Evolutionary conservation across 2,797 vertebrate genomes (phyloP).

Genomic region (Mus caroli): DNA sequence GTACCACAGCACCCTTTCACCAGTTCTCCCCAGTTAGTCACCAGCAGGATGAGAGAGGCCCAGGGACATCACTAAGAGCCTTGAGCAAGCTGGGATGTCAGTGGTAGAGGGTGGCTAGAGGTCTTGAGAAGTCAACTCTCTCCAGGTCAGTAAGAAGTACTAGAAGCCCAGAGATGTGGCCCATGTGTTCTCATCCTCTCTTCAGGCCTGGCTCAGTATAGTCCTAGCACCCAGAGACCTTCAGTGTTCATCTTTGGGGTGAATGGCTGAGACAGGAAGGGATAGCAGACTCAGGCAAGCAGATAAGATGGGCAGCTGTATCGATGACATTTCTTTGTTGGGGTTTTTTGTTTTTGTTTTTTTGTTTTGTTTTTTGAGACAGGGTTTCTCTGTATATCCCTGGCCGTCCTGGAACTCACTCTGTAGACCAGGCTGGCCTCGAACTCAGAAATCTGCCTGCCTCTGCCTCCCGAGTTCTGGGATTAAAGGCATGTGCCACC

Average conservation of each 20-base stretch:
- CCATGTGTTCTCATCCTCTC: neutral
- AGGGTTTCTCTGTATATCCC: too few relatives aligned
- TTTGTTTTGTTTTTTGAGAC: too few relatives aligned
- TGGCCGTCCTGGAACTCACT: too few relatives aligned
- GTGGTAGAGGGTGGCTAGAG: neutral
- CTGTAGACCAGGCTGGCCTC: too few relatives aligned
- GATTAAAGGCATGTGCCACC: too few relatives aligned
- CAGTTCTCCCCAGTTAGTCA: too few relatives aligned
- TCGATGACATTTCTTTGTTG: neutral
- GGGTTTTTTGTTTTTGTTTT: too few relatives aligned
- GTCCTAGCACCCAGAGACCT: neutral
- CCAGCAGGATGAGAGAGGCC: neutral
- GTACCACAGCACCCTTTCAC: accelerated
- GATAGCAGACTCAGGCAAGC: neutral
- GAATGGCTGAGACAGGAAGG: neutral
- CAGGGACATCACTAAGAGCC: neutral
- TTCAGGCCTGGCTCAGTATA: neutral
- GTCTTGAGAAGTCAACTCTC: neutral
- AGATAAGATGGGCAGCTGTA: neutral
- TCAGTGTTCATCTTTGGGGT: too few relatives aligned
- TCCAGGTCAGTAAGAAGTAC: neutral
- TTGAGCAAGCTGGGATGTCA: neutral
- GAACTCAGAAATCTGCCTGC: too few relatives aligned
- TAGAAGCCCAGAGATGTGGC: neutral
- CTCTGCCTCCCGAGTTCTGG: too few relatives aligned